Base-by-base conservation (phyloP, 1,140 invertebrate genomes). In the Trissolcus basalis region DNA sequence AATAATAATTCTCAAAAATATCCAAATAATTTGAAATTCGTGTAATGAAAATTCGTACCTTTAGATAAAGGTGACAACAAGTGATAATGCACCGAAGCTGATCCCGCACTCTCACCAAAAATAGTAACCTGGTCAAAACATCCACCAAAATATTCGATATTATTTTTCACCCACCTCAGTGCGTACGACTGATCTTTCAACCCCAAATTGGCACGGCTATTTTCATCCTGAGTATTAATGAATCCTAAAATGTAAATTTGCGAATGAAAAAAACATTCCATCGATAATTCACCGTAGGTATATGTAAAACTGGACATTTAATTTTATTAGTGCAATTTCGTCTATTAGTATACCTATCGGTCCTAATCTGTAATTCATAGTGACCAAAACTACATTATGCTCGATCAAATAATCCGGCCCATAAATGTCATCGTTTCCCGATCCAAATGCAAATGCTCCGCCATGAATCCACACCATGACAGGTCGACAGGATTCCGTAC, bases 381-480 rank as follows among this genome's bases (percentile, higher is more conserved):
- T 93, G 0, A 94, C 92, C 4, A 94, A 43, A 11, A 94, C 87
- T 4, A 93, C 88, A 76, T 92, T 89, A 14, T 93, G 89, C 53
- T 92, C 90, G 36, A 93, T 68, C 8, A 94, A 78, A 82, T 89
- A 93, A 80, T 94, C 89, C 77, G 92, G 89, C 32, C 91, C 89
- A 67, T 88, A 90, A 0, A 90, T 51, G 9, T 85, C 78, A 15
- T 88, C 81, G 48, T 91, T 85, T 12, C 90, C 90, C 9, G 90
- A 90, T 12, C 92, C 92, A 6, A 80, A 77, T 12, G 88, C 85
- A 77, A 90, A 93, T 1, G 83, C 90, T 58, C 93, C 93, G 9
- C 91, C 91, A 69, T 93, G 91, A n/a, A 93, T 88, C 79, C 87
- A 93, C 0, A 94, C 88, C 90, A 94, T 91, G 0, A 93, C 91